Conservation (phyloP, 1,140 invertebrate species). For the Mesaphorura yosii region DNA sequence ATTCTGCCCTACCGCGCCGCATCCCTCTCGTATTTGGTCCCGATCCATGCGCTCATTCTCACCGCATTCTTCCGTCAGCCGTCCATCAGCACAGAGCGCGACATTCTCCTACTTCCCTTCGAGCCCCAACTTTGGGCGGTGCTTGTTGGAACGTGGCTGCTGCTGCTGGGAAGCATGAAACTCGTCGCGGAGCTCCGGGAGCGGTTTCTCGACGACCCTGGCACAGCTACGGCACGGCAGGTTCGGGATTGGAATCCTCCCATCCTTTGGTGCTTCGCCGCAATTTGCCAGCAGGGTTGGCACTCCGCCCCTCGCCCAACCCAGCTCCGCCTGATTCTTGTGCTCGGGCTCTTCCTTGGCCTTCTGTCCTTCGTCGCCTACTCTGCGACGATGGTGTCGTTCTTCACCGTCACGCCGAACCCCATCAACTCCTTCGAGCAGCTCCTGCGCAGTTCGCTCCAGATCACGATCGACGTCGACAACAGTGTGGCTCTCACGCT, state of each 20-base stretch:
- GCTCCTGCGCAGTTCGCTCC: conserved; percentile 6
- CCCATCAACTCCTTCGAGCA: conserved; percentile 10
- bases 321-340: conserved; percentile 4
- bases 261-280: not conserved
- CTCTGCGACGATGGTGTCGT: conserved; percentile 11
- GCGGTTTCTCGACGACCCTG: not conserved
- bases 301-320: not conserved
- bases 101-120: conserved; percentile 12
- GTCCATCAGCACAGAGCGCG: not conserved
- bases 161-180: not conserved
- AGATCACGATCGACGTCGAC: conserved; percentile 4
- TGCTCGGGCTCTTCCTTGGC: conserved; percentile 2
- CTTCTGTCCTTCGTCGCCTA: conserved; percentile 11
- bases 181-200: not conserved
- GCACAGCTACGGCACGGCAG: not conserved
- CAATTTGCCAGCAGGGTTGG: conserved; percentile 15
- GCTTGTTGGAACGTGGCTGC: not conserved
- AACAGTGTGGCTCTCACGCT: conserved; percentile 13
- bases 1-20: conserved; percentile 5
- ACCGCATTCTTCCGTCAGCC: conserved; percentile 16
- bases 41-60: conserved; percentile 7
- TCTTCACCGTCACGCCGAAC: conserved; percentile 6
- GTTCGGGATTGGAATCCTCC: not conserved
- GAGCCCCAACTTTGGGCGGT: not conserved
- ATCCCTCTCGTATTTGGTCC: conserved; percentile 6